These are phyloP conservation scores for Columba guinea DNA, from an alignment of 2,797 vertebrate genomes.

Conservation along the genomic window DNA sequence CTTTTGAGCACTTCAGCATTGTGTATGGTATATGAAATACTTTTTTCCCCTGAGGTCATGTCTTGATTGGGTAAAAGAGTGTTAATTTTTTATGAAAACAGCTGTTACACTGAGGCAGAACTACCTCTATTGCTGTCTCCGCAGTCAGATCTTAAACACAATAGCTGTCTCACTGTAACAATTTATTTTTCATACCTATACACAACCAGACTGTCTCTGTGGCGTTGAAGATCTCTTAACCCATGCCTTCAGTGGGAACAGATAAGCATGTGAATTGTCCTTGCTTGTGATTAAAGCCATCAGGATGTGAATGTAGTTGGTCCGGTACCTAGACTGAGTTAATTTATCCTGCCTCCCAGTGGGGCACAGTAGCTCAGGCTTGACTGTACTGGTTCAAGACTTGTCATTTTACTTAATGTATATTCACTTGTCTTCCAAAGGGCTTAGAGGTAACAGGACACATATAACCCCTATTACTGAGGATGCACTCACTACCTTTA, in stretches of 20 bases:
- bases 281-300: not conserved
- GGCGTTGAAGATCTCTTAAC: not conserved
- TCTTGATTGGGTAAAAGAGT: not conserved
- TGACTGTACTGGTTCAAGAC: not conserved
- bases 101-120: not conserved
- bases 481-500: not conserved
- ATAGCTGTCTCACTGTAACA: not conserved
- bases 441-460: not conserved
- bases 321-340: not conserved
- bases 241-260: not conserved
- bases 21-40: not conserved
- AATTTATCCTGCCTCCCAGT: not conserved
- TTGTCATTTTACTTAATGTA: not conserved
- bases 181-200: not conserved
- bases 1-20: not conserved
- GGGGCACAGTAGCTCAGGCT: not conserved
- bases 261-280: not conserved
- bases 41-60: fast-evolving
- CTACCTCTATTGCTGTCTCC: not conserved
- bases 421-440: not conserved
- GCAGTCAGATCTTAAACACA: not conserved
- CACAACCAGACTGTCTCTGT: not conserved
- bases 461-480: not conserved
- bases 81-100: not conserved
- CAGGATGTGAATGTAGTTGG: not conserved